These are phyloP conservation scores for Apogon hyalosoma DNA, from an alignment of 2,797 vertebrate genomes.

Conservation along the genomic window DNA sequence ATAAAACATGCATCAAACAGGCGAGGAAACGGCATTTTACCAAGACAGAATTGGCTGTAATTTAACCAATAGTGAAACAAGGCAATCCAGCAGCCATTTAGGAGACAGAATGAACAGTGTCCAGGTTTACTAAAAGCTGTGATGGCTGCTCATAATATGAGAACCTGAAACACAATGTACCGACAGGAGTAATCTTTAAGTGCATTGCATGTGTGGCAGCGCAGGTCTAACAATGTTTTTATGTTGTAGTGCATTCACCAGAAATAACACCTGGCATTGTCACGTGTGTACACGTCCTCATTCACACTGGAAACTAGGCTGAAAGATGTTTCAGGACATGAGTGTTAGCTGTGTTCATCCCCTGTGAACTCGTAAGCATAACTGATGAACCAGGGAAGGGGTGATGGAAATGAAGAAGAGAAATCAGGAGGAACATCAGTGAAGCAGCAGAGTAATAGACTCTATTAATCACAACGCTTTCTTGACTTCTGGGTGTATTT, in stretches of 20 bases:
- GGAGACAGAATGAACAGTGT: conserved; percentile 1
- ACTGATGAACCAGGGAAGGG: conserved; percentile 30
- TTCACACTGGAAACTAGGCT: neutral
- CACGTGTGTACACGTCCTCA: neutral
- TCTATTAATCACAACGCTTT: conserved; percentile 29
- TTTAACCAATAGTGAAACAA: conserved; percentile 29
- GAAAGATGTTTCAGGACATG: neutral
- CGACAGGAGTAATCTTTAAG: neutral
- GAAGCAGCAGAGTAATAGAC: conserved; percentile 37
- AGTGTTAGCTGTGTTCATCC: neutral
- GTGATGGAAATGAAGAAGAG: conserved; percentile 29
- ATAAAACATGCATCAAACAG: conserved; percentile 28
- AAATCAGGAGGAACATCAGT: conserved; percentile 7
- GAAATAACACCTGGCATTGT: conserved; percentile 9
- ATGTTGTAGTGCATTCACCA: conserved; percentile 11
- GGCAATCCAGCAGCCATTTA: conserved; percentile 32
- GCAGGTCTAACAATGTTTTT: neutral
- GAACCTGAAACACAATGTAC: conserved; percentile 58
- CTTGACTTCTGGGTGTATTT: no score
- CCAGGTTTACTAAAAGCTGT: conserved; percentile 25
- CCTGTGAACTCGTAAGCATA: conserved; percentile 10
- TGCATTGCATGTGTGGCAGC: conserved; percentile 2
- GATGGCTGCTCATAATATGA: conserved; percentile 14
- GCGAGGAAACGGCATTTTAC: conserved; percentile 18
- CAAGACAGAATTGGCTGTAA: conserved; percentile 23